Conservation (phyloP, 2,113 vertebrate species). For the Engraulis encrasicolus region DNA sequence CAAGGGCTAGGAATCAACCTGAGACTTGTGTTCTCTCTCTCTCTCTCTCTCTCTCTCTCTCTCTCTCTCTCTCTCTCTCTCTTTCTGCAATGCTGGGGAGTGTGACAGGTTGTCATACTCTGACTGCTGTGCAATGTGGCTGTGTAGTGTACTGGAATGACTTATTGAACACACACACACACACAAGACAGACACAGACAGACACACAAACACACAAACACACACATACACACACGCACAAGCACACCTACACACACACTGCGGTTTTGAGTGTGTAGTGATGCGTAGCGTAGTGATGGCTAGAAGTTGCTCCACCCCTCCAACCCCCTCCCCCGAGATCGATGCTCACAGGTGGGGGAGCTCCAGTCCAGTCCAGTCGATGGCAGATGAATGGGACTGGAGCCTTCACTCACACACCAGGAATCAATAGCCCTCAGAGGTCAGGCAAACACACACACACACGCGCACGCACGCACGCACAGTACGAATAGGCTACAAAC, state of each 20-base stretch:
- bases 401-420: neutral
- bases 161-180: neutral
- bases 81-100: neutral
- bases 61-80: neutral
- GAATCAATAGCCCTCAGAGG: neutral
- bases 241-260: neutral
- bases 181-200: neutral
- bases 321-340: neutral
- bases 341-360: constrained; percentile 13
- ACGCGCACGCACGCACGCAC: no score
- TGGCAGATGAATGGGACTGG: neutral
- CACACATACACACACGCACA: neutral
- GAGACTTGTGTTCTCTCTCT: neutral
- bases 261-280: neutral
- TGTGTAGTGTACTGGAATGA: neutral
- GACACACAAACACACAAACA: neutral
- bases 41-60: neutral
- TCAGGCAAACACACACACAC: neutral
- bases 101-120: neutral
- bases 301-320: no score
- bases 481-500: no score
- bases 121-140: neutral
- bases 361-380: neutral
- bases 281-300: neutral
- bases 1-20: no score